Conservation (phyloP, 2,113 vertebrate genomes). For the Albula goreensis region DNA sequence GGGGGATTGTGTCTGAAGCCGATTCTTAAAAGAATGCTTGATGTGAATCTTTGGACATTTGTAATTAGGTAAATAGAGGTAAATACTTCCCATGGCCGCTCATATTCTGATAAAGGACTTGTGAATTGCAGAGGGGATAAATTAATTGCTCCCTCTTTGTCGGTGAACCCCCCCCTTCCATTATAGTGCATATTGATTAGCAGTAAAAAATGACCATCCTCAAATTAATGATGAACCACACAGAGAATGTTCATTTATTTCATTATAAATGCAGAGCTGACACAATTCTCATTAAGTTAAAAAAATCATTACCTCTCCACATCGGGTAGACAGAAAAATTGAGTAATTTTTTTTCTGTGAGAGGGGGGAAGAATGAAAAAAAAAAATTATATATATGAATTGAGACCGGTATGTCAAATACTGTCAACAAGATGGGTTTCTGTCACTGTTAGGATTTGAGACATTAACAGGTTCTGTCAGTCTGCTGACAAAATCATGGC, state of each 20-base stretch:
- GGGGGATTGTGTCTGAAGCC: not conserved
- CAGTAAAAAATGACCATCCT: conserved; percentile 41
- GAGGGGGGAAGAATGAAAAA: conserved; percentile 57
- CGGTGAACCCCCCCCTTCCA: conserved; percentile 47
- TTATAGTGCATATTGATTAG: conserved; percentile 72
- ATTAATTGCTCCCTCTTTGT: conserved; percentile 27
- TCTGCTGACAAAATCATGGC: conserved; percentile 99
- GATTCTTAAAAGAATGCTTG: not conserved
- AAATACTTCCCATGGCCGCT: conserved; percentile 52
- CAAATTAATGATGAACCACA: conserved; percentile 57
- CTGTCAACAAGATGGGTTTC: conserved; percentile 96
- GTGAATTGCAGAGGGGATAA: conserved; percentile 47
- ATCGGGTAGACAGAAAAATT: conserved; percentile 61
- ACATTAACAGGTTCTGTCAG: conserved; percentile 99
- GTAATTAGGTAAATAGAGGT: not conserved
- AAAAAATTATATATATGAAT: conserved; percentile 65
- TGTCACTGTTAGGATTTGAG: conserved; percentile 98
- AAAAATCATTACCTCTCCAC: conserved; percentile 66
- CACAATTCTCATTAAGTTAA: conserved; percentile 48
- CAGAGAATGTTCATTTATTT: conserved; percentile 41
- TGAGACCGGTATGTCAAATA: conserved; percentile 93
- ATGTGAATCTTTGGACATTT: not conserved
- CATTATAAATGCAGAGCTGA: conserved; percentile 35
- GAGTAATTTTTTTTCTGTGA: conserved; percentile 81
- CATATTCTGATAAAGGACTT: conserved; percentile 64